Conservation (phyloP, 2,113 vertebrate species). For the Hystrix brachyura region DNA sequence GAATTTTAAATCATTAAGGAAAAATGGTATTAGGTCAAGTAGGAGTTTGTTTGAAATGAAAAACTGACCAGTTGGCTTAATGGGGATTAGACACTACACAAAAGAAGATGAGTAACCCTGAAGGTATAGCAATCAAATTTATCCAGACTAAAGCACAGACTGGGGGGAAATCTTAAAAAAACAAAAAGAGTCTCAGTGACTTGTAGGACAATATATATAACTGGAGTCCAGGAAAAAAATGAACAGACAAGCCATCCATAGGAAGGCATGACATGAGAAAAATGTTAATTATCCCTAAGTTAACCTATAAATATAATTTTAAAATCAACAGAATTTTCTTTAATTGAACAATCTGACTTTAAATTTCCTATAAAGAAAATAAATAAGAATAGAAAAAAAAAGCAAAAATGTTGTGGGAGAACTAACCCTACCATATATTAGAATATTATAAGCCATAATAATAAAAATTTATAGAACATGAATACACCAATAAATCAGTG, state of each 20-base stretch:
- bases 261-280: not conserved
- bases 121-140: not conserved
- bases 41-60: not conserved
- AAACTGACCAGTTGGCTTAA: not conserved
- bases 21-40: not conserved
- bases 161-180: not conserved
- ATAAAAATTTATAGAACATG: not conserved
- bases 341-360: not conserved
- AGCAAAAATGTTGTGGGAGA: not conserved
- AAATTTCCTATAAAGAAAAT: not conserved
- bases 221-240: not conserved
- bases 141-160: not conserved
- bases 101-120: not conserved
- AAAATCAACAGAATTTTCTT: not conserved
- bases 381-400: not conserved
- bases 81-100: not conserved
- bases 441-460: not conserved
- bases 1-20: constrained; percentile 12
- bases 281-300: not conserved
- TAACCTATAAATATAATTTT: not conserved
- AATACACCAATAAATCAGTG: not conserved
- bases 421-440: not conserved
- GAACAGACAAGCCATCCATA: not conserved
- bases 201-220: not conserved
- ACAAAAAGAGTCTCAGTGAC: not conserved